These are phyloP conservation scores for Rhadinocentrus ornatus DNA, from an alignment of 2,797 vertebrate genomes.

Conservation along the genomic window DNA sequence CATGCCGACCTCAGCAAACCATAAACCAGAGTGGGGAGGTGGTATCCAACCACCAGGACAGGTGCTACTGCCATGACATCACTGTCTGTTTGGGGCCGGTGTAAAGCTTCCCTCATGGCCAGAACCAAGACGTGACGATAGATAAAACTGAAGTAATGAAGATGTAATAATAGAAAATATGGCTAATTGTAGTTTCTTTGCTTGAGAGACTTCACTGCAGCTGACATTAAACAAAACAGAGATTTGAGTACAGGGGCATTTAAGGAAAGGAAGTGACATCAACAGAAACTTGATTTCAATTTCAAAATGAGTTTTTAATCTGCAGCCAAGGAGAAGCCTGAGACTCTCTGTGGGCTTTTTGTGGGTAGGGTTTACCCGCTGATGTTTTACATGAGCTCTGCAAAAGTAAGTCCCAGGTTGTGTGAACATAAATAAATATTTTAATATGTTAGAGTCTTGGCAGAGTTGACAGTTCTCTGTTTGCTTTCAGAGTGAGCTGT, in stretches of 20 bases:
- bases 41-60: conserved; percentile 55
- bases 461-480: conserved; percentile 21
- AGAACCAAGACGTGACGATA: conserved; percentile 42
- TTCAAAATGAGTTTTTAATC: conserved; percentile 3
- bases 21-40: conserved; percentile 45
- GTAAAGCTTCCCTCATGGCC: conserved; percentile 21
- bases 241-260: conserved; percentile 19
- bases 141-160: conserved; percentile 46
- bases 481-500: conserved; percentile 41
- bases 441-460: conserved; percentile 53
- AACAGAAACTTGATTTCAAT: not conserved
- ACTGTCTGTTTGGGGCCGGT: conserved; percentile 9
- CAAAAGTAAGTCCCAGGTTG: conserved; percentile 23
- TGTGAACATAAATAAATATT: conserved; percentile 41
- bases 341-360: conserved; percentile 4
- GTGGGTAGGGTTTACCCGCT: conserved; percentile 14
- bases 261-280: conserved; percentile 25
- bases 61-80: conserved; percentile 64
- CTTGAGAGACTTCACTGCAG: conserved; percentile 2
- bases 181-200: conserved; percentile 3
- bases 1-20: conserved; percentile 68
- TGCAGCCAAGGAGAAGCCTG: conserved; percentile 6
- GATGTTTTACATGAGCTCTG: conserved; percentile 28
- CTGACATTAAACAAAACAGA: conserved; percentile 19
- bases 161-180: conserved; percentile 29